Percentiles rank a stretch among this genome's conserved stretches.
phyloP scores from a whole-genome alignment of 2,113 vertebrate species.

The Sminthopsis crassicaudata region DNA sequence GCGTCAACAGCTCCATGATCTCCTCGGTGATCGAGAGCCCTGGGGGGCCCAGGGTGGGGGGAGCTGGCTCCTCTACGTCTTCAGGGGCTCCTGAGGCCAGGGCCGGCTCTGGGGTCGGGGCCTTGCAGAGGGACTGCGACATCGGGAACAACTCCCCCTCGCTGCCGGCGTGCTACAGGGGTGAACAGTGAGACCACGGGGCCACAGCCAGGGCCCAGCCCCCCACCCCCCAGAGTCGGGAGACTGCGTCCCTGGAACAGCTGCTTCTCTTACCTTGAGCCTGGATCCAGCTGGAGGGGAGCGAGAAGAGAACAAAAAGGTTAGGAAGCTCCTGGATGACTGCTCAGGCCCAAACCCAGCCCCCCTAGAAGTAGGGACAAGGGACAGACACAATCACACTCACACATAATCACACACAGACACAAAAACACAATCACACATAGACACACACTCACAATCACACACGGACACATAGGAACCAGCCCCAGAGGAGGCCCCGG shows the following conservation, averaged over 20 bases:
- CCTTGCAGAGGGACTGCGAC: constrained; percentile 70
- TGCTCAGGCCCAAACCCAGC: neutral
- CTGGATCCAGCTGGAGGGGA: constrained; percentile 56
- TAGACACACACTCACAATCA: too few relatives aligned
- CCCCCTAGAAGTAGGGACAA: neutral
- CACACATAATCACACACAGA: neutral
- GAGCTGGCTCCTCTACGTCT: constrained; percentile 77
- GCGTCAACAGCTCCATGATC: constrained; percentile 91
- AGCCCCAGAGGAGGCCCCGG: neutral
- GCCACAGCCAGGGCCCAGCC: too few relatives aligned
- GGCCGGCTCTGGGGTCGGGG: constrained; percentile 71
- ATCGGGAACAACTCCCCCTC: constrained; percentile 85
- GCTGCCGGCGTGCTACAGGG: constrained; percentile 83
- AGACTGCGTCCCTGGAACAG: too few relatives aligned
- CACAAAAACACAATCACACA: too few relatives aligned
- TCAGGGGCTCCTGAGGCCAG: constrained; percentile 84
- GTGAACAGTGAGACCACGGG: neutral
- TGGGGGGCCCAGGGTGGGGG: constrained; percentile 59
- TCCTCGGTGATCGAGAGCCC: constrained; percentile 92
- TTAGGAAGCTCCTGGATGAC: neutral
- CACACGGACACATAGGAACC: too few relatives aligned
- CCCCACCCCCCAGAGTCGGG: neutral
- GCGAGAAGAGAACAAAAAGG: constrained; percentile 26
- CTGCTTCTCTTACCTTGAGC: constrained; percentile 70
- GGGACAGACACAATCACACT: neutral